Percentiles rank a stretch among this genome's conserved stretches.
Evolutionary conservation across 1,140 invertebrate genomes (phyloP).

Genomic region (Zaprionus capensis): DNA sequence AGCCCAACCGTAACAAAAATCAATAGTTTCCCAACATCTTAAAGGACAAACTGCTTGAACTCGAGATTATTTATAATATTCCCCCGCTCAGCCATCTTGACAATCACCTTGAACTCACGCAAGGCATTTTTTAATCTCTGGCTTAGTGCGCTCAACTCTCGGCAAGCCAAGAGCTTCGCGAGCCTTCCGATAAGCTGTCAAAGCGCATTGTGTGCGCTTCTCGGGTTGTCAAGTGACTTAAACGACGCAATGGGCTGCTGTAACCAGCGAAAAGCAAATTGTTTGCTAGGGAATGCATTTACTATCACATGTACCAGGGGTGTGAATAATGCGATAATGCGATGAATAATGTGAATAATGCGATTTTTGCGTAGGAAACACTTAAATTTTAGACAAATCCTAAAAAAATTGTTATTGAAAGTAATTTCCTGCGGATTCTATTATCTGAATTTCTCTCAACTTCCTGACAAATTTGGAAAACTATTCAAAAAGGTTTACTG

Average conservation of each 20-base stretch:
- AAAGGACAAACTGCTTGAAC: constrained; percentile 11
- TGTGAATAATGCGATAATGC: no score
- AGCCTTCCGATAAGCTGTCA: not conserved
- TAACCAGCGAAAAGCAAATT: not conserved
- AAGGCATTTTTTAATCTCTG: constrained; percentile 12
- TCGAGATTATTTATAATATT: constrained; percentile 13
- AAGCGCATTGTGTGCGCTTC: not conserved
- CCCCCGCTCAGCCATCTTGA: not conserved
- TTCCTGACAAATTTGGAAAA: no score
- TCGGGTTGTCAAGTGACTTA: constrained; percentile 17
- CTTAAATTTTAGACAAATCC: no score
- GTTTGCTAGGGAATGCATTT: not conserved
- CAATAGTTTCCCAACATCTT: not conserved
- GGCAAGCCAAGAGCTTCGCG: not conserved
- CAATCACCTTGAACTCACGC: constrained; percentile 2
- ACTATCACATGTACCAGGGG: not conserved
- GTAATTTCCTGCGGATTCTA: no score
- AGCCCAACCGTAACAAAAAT: no score
- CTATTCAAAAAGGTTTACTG: no score
- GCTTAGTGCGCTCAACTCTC: not conserved
- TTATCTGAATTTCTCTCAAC: no score
- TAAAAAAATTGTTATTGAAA: no score
- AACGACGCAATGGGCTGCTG: not conserved
- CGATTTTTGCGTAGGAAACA: no score
- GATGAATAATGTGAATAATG: no score